Evolutionary conservation across 2,797 vertebrate species (phyloP).

Genomic region (Decapterus maruadsi): DNA sequence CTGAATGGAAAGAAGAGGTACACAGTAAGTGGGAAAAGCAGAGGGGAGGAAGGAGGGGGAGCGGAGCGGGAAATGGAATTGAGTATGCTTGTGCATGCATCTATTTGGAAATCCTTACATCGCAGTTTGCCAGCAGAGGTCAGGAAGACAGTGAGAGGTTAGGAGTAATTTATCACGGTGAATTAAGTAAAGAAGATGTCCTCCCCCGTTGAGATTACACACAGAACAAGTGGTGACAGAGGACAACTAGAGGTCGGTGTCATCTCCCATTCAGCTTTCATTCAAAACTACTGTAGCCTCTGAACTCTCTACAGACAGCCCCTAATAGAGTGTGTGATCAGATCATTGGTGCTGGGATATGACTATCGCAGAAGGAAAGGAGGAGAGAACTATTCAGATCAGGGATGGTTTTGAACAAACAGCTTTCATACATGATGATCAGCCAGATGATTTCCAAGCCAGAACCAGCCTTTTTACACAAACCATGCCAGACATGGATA

Average conservation of each 20-base stretch:
- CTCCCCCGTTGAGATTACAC: conserved; percentile 41
- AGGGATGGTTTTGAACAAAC: conserved; percentile 9
- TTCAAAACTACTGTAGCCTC: conserved; percentile 7
- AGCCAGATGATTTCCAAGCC: background rate
- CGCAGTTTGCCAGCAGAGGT: conserved; percentile 57
- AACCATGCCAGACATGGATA: background rate
- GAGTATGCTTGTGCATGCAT: conserved; percentile 23
- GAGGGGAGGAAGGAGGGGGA: background rate
- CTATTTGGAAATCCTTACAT: conserved; percentile 53
- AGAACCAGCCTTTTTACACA: background rate
- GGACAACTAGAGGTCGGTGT: conserved; percentile 59
- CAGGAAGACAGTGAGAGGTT: conserved; percentile 43
- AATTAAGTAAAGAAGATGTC: conserved; percentile 59
- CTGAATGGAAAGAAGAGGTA: conserved; percentile 40
- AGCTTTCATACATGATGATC: background rate
- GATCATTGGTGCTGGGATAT: conserved; percentile 5
- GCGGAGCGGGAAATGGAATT: conserved; percentile 1
- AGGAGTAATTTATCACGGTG: conserved; percentile 59
- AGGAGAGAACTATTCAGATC: background rate
- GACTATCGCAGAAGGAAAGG: background rate
- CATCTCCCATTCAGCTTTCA: conserved; percentile 44
- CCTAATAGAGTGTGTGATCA: conserved; percentile 17
- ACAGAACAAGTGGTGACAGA: conserved; percentile 50
- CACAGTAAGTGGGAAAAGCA: conserved; percentile 20
- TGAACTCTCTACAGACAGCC: conserved; percentile 1